Evolutionary conservation across 2,113 vertebrate species (phyloP).

Genomic region (Sylvilagus bachmani): DNA sequence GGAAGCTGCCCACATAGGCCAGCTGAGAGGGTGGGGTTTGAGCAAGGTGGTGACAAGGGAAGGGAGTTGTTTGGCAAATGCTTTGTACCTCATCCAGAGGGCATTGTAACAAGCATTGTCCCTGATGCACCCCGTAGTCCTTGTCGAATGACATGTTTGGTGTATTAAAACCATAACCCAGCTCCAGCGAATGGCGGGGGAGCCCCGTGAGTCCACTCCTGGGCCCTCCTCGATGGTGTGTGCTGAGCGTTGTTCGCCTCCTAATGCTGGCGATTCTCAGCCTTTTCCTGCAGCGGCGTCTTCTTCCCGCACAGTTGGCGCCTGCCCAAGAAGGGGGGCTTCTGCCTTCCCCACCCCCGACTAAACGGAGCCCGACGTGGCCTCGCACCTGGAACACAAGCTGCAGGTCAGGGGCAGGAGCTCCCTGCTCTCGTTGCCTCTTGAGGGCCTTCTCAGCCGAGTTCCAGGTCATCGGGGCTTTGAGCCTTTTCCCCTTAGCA

Average conservation of each 20-base stretch:
- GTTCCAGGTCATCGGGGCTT: neutral
- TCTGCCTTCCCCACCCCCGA: neutral
- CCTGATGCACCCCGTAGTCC: neutral
- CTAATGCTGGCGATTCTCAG: neutral
- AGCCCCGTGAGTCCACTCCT: neutral
- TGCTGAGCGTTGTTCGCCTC: neutral
- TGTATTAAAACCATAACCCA: too few species aligned
- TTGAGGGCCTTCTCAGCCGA: neutral
- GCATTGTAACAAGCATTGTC: neutral
- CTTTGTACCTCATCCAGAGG: neutral
- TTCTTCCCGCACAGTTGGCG: neutral
- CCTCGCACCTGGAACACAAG: too few species aligned
- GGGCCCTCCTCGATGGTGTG: neutral
- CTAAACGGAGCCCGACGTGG: neutral
- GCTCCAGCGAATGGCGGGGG: neutral
- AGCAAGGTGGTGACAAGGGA: neutral
- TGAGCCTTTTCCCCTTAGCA: neutral
- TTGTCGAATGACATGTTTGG: neutral
- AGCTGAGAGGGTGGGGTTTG: neutral
- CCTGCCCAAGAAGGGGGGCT: too few species aligned
- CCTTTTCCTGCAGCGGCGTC: accelerated
- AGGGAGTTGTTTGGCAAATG: neutral
- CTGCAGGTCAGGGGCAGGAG: too few species aligned
- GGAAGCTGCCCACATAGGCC: neutral
- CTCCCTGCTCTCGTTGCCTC: too few species aligned